Conservation (phyloP, 2,888 invertebrate species). For the Argynnis bischoffii region DNA sequence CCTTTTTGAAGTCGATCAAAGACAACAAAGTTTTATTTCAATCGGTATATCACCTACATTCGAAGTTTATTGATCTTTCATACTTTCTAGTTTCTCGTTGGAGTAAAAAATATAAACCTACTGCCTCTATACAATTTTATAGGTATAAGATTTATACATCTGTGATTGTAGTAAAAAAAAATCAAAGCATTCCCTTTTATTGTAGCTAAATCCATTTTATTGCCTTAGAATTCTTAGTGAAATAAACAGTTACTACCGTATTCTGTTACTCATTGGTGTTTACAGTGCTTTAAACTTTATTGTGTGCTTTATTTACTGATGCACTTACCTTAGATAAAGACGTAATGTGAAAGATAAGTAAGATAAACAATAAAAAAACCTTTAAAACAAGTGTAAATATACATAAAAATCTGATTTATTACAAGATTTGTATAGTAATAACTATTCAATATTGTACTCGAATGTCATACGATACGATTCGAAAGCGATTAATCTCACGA, state of each 20-base stretch:
- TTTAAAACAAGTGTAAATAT: too few species aligned
- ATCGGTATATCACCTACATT: too few species aligned
- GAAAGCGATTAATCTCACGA: too few species aligned
- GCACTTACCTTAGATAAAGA: slow-evolving; percentile 8
- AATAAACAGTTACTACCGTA: slow-evolving; percentile 30
- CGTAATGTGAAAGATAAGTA: background rate
- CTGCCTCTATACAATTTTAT: background rate
- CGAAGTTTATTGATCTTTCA: too few species aligned
- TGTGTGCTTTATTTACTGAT: slow-evolving; percentile 3
- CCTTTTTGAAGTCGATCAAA: too few species aligned
- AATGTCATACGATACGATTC: too few species aligned
- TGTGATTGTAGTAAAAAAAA: slow-evolving; percentile 28
- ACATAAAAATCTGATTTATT: too few species aligned
- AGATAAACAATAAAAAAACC: too few species aligned
- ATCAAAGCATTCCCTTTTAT: slow-evolving; percentile 33
- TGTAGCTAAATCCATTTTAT: slow-evolving; percentile 29
- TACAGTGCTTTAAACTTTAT: slow-evolving; percentile 24
- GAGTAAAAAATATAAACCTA: background rate
- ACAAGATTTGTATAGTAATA: too few species aligned
- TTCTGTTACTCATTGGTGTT: slow-evolving; percentile 18
- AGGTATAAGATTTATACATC: slow-evolving; percentile 1
- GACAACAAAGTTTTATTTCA: too few species aligned
- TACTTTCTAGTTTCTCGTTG: too few species aligned
- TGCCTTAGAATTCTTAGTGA: slow-evolving; percentile 17
- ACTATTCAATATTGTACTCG: too few species aligned